Evolutionary conservation across 2,888 invertebrate species (phyloP).

Genomic region (Seira sanloemensis): DNA sequence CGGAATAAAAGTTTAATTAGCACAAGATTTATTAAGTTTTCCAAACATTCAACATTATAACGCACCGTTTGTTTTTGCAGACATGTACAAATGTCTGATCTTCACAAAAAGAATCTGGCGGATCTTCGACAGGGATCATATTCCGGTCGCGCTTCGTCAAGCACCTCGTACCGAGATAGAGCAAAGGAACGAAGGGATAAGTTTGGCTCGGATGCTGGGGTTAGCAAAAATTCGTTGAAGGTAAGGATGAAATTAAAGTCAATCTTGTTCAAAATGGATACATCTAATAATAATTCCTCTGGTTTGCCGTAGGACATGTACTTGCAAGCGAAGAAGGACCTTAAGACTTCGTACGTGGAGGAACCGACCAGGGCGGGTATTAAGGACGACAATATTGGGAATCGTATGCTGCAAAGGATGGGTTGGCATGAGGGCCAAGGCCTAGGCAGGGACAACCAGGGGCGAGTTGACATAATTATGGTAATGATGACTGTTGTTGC

Average conservation of each 20-base stretch:
- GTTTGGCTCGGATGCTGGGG: slow-evolving; percentile 80
- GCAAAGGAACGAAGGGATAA: slow-evolving; percentile 96
- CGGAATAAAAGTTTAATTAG: too few relatives aligned
- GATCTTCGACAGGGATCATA: slow-evolving; percentile 74
- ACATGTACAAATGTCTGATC: slow-evolving; percentile 93
- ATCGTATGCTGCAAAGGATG: slow-evolving; percentile 97
- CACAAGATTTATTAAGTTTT: background rate
- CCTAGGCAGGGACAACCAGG: slow-evolving; percentile 94
- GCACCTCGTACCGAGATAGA: slow-evolving; percentile 87
- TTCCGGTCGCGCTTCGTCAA: slow-evolving; percentile 75
- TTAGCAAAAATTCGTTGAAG: slow-evolving; percentile 80
- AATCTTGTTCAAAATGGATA: background rate
- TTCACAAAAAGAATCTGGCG: slow-evolving; percentile 91
- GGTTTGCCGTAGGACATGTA: slow-evolving; percentile 79
- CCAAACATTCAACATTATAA: slow-evolving; percentile 7
- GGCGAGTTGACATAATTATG: slow-evolving; percentile 93
- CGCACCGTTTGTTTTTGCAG: slow-evolving; percentile 76
- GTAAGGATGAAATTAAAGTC: slow-evolving; percentile 62
- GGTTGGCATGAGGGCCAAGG: slow-evolving; percentile 99
- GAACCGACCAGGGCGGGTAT: slow-evolving; percentile 83
- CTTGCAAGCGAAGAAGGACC: slow-evolving; percentile 78
- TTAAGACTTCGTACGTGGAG: slow-evolving; percentile 76
- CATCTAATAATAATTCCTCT: background rate
- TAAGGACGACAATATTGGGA: slow-evolving; percentile 94
- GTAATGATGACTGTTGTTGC: slow-evolving; percentile 77